phyloP scores from a whole-genome alignment of 1,140 invertebrate species.

The Dendrolimus kikuchii region DNA sequence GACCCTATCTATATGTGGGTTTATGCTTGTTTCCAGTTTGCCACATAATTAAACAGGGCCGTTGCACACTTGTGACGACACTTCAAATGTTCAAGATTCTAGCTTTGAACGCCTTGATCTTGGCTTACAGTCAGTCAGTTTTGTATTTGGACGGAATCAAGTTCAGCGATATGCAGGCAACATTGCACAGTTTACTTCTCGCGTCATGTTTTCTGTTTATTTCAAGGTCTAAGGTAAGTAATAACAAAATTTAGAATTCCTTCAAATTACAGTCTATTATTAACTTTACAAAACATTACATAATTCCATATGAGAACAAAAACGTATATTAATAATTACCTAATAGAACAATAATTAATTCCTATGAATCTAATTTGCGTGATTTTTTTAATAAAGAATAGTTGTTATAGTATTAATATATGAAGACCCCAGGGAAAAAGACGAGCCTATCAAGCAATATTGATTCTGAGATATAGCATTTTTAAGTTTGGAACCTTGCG shows the following conservation, averaged over 20 bases:
- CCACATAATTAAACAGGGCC: slow-evolving; percentile 98
- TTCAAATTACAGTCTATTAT: background rate
- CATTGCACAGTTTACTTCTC: slow-evolving; percentile 93
- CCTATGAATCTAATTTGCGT: too few relatives aligned
- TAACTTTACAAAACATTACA: background rate
- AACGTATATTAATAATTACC: too few relatives aligned
- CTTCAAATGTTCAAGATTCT: slow-evolving; percentile 99
- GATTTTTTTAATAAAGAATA: too few relatives aligned
- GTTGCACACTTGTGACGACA: slow-evolving; percentile 98
- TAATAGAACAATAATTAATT: too few relatives aligned
- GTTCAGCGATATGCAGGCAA: slow-evolving; percentile 97
- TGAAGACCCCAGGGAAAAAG: too few relatives aligned
- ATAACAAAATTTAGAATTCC: background rate
- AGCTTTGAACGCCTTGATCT: slow-evolving; percentile 97
- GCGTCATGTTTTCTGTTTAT: slow-evolving; percentile 99
- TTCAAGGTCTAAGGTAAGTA: slow-evolving; percentile 93
- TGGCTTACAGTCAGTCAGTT: slow-evolving; percentile 99
- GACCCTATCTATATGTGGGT: too few relatives aligned
- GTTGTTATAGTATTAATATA: too few relatives aligned
- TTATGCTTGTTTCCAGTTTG: slow-evolving; percentile 81
- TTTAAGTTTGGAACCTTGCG: too few relatives aligned
- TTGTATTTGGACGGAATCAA: slow-evolving; percentile 98
- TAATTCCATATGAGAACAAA: background rate
- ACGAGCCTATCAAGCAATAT: too few relatives aligned
- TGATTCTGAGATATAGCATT: too few relatives aligned